Evolutionary conservation across 2,888 invertebrate species (phyloP), one percentile per base, ranked within the genome.

Genomic region (Lamproptera curius): DNA sequence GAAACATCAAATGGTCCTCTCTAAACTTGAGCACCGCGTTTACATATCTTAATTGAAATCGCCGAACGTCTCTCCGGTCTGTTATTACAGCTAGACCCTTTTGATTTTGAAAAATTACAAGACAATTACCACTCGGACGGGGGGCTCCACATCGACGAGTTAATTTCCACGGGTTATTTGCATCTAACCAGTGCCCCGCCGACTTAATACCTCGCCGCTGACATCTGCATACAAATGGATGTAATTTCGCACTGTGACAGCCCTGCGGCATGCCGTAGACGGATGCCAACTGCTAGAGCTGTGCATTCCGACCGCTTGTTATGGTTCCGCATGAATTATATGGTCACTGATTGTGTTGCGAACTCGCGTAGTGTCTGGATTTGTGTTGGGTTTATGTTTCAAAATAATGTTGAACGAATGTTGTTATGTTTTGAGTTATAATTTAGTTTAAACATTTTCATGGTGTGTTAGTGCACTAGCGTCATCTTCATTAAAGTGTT

Each of bases 111-210:
- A 50, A 52, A 51, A 53, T 42, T 34, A 52, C 51, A 39, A 50
- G 44, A 46, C 50, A 52, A 52, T 51, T 38, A 38, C 35, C 34
- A 50, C 50, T 53, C 51, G 46, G 52, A 55, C 53, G 59, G 61
- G 66, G 52, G 53, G 55, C 47, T 57, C 61, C 65, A 67, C 76
- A 83, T 82, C 81, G 76, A 85, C 82, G 78, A 70, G 74, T 81
- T 82, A 73, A 86, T 86, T 84, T 78, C 72, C 75, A 70, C 67
- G 76, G 80, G 71, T 78, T 78, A 85, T 84, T 76, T 76, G 76
- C 80, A 71, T 73, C 66, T 66, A 71, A 71, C 71, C 76, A 74
- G 78, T 77, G 73, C 70, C 71, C 54, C 54, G 53, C 46, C 54
- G 72, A 72, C 71, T 77, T 78, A 77, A 77, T 75, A 73, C 70